Conservation (phyloP, 1,140 invertebrate species). For the Araneus ventricosus region DNA sequence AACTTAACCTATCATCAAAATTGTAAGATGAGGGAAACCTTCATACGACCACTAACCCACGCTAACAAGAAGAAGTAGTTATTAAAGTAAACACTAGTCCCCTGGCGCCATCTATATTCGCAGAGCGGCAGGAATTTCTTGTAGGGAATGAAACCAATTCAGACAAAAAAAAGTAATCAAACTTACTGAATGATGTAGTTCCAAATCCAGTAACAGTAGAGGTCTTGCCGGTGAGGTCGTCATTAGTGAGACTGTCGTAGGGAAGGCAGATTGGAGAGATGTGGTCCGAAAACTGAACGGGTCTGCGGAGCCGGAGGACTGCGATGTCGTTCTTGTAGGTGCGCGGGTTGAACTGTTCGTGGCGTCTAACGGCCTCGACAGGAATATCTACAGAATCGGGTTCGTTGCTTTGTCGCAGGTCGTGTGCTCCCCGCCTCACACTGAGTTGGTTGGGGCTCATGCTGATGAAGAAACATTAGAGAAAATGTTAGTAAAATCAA, state of each 20-base stretch:
- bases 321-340: slow-evolving; percentile 79
- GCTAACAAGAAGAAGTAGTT: too few species aligned
- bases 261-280: slow-evolving; percentile 78
- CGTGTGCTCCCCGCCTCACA: slow-evolving; percentile 79
- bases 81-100: too few species aligned
- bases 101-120: too few species aligned
- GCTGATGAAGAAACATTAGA: not conserved
- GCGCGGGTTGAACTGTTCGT: slow-evolving; percentile 77
- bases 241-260: slow-evolving; percentile 62
- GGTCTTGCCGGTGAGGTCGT: slow-evolving; percentile 71
- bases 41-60: too few species aligned
- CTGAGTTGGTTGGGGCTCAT: slow-evolving; percentile 55
- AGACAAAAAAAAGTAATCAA: too few species aligned
- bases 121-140: too few species aligned
- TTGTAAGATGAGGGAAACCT: too few species aligned
- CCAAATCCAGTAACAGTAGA: slow-evolving; percentile 84
- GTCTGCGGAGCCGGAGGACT: slow-evolving; percentile 77
- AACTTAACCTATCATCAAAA: too few species aligned
- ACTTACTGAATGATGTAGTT: slow-evolving; percentile 73
- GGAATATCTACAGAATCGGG: slow-evolving; percentile 74
- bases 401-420: slow-evolving; percentile 77
- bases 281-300: slow-evolving; percentile 76
- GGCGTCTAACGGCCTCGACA: slow-evolving; percentile 60
- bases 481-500: not conserved
- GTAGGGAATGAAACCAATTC: too few species aligned